Conservation (phyloP, 2,113 vertebrate genomes). For the Podocnemis expansa region DNA sequence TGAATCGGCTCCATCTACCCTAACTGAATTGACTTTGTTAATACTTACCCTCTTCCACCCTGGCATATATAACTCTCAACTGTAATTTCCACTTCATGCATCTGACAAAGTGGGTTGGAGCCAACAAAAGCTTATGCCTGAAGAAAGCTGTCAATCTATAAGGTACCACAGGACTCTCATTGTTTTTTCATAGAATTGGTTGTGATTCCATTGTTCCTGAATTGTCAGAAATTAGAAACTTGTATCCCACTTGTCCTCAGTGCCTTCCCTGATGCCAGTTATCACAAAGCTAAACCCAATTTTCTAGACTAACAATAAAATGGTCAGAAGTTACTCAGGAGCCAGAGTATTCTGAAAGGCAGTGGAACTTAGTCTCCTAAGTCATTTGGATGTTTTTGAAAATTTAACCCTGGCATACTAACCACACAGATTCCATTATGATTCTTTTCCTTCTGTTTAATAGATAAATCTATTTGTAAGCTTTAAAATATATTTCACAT, state of each 20-base stretch:
- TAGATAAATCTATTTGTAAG: neutral
- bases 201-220: neutral
- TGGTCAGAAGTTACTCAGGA: neutral
- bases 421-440: neutral
- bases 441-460: neutral
- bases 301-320: neutral
- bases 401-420: neutral
- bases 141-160: too few species aligned
- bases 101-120: too few species aligned
- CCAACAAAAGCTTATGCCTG: too few species aligned
- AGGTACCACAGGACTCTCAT: too few species aligned
- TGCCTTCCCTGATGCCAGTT: neutral
- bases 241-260: neutral
- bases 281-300: neutral
- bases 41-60: too few species aligned
- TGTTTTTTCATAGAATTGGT: too few species aligned
- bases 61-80: too few species aligned
- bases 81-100: too few species aligned
- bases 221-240: slow-evolving; percentile 2
- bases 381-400: neutral
- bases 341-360: neutral
- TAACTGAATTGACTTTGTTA: too few species aligned
- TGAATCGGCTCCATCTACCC: too few species aligned
- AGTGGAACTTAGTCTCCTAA: neutral
- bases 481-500: neutral